Evolutionary conservation across 2,888 invertebrate species (phyloP), one percentile per base, ranked within the genome.

Genomic region (Thumatha senex): DNA sequence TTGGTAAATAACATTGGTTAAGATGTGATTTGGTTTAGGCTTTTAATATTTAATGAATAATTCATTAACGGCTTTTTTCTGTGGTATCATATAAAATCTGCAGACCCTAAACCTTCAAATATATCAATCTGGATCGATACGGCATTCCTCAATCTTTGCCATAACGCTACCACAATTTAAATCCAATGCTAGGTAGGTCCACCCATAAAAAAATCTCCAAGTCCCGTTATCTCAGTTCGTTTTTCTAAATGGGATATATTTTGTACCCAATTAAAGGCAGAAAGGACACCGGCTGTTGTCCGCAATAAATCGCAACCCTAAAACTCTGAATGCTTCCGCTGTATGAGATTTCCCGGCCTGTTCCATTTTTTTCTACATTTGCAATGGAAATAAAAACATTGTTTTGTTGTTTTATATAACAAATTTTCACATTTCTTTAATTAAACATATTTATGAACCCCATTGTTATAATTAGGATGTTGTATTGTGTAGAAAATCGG

Each of bases 251-350:
- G 82, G 83, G 78, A 77, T 81, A 80, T 81, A 80, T 90, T 91
- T 91, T 91, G 90, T 90, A 89, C 80, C 84, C 87, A 89, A 90
- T 90, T 90, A 90, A 85, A 83, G 77, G 76, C 77, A 82, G 55
- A 86, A 85, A 80, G 84, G 83, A 80, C 80, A 77, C 83, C 84
- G 83, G 80, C 80, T 81, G 82, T 74, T 72, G 72, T 80, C 82
- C 77, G 84, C 85, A 83, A 89, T 91, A 91, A 91, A 91, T 91
- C 86, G 90, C 90, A 86, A 89, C 85, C 87, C 86, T 77, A 82
- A 80, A 14, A 35, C 18, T 40, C 48, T 39, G 46, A 79, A 80
- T 75, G 82, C 84, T 88, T 89, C 90, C 89, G 89, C 74, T 70
- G 67, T 51, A 66, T 61, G 62, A 57, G 48, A 53, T 58, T 53